Evolutionary conservation across 53 echinoderm and acorn worm species (phyloP), one percentile per base, ranked within the genome.

Genomic region (Echinarachnius parma): DNA sequence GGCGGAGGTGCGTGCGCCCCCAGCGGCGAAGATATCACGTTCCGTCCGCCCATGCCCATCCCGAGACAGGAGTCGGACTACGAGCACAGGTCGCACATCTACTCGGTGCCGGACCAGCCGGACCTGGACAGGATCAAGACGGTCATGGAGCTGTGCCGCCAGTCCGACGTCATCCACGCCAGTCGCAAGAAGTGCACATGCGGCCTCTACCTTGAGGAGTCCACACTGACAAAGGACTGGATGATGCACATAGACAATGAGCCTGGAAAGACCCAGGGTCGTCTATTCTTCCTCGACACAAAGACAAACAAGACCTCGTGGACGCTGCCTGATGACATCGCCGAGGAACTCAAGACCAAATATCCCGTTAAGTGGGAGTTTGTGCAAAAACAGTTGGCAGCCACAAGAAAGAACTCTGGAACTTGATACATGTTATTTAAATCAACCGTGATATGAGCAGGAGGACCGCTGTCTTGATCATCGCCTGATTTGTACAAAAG

Each of bases 211-310:
- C 61, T 93, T 63, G 82, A 79, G 33, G 79, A 93, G 53, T 89
- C 93, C 9, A 79, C 62, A 18, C 66, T 93, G 39, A 77, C 85
- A 21, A 75, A 82, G 28, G 83, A 83, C 8, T 93, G 93, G 93
- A 93, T 93, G 93, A 89, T 93, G 93, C 93, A 93, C 53, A 68
- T 80, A 0, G 86, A 86, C 36, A 85, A 79, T 2, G 89, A 90
- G 23, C 71, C 86, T 3, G 78, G 66, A 5, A 75, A 80, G 22
- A 75, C 84, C 25, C 61, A 81, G 24, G 87, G 84, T 16, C 80
- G 80, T 2, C 64, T 92, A 3, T 92, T 92, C 75, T 92, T 92
- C 47, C 66, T 92, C 46, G 79, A 92, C 63, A 77, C 92, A 10
- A 72, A 49, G 36, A 66, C 83, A 4, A 86, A 78, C 29, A 72